These are phyloP conservation scores for Drosophila bocki DNA, from an alignment of 1,140 invertebrate species.

Conservation along the genomic window DNA sequence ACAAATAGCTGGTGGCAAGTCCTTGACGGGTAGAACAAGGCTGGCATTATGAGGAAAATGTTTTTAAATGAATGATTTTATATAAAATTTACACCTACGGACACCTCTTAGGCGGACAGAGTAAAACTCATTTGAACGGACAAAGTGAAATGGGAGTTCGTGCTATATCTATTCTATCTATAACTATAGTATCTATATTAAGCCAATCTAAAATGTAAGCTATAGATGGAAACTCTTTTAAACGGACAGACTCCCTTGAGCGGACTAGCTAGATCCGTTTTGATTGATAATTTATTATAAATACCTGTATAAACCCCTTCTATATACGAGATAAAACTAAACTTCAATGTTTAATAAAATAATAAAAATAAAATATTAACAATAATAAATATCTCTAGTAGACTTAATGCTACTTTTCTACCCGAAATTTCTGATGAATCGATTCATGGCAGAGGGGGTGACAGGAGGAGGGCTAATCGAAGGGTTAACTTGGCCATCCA, in stretches of 20 bases:
- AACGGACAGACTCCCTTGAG: not conserved
- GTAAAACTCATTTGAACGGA: not conserved
- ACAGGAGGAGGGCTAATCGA: slow-evolving; percentile 14
- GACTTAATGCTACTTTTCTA: not conserved
- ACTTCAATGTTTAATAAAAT: not conserved
- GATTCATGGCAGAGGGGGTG: slow-evolving; percentile 1
- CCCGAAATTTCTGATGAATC: slow-evolving; percentile 59
- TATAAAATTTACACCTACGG: not conserved
- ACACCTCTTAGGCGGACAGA: not conserved
- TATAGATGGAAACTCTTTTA: not conserved
- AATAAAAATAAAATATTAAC: not conserved
- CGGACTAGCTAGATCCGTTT: not conserved
- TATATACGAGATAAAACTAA: not conserved
- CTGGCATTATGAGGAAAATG: not conserved
- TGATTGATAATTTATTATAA: not conserved
- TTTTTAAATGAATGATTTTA: not conserved
- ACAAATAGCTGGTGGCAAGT: slow-evolving; percentile 3
- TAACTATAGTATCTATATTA: too few species aligned
- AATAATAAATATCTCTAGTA: not conserved
- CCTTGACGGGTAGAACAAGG: not conserved
- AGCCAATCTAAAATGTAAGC: not conserved
- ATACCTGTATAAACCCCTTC: not conserved
- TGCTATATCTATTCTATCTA: too few species aligned
- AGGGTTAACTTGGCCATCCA: slow-evolving; percentile 34
- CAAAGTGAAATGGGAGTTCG: not conserved